phyloP scores from a whole-genome alignment of 1,140 invertebrate genomes.

The Nephotettix cincticeps region DNA sequence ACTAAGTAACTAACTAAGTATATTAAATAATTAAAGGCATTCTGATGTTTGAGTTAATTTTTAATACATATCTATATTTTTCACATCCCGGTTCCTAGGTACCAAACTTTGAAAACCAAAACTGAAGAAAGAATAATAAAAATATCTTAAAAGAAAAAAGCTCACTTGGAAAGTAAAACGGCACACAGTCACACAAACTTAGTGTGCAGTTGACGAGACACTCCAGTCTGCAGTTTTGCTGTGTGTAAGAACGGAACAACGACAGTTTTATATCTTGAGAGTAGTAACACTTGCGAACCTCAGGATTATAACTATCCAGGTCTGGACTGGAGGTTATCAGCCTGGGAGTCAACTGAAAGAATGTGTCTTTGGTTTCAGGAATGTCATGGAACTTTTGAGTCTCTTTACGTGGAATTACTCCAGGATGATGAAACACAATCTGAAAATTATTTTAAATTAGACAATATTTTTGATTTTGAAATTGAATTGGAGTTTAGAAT shows the following conservation, averaged over 20 bases:
- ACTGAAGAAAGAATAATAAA: too few relatives aligned
- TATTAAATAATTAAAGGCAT: too few relatives aligned
- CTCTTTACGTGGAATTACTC: neutral
- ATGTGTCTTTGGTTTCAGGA: neutral
- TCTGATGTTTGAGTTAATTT: too few relatives aligned
- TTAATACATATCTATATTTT: too few relatives aligned
- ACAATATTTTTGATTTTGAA: too few relatives aligned
- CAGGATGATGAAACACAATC: slow-evolving; percentile 2
- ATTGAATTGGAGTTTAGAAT: too few relatives aligned
- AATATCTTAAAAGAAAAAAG: too few relatives aligned
- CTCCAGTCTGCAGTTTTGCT: slow-evolving; percentile 48
- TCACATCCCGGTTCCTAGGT: too few relatives aligned
- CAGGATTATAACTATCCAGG: slow-evolving; percentile 52
- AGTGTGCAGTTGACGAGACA: slow-evolving; percentile 47
- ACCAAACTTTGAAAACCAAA: too few relatives aligned
- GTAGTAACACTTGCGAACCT: slow-evolving; percentile 63
- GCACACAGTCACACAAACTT: slow-evolving; percentile 49
- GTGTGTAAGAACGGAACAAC: slow-evolving; percentile 56
- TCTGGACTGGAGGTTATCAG: slow-evolving; percentile 63
- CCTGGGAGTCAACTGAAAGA: slow-evolving; percentile 46
- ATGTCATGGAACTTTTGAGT: neutral
- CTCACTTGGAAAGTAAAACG: slow-evolving; percentile 67
- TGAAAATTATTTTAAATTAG: too few relatives aligned
- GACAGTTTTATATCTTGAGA: slow-evolving; percentile 57
- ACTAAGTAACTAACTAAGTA: too few relatives aligned